Evolutionary conservation across 2,797 vertebrate genomes (phyloP), one percentile per base, ranked within the genome.

Genomic region (Crocidura indochinensis): DNA sequence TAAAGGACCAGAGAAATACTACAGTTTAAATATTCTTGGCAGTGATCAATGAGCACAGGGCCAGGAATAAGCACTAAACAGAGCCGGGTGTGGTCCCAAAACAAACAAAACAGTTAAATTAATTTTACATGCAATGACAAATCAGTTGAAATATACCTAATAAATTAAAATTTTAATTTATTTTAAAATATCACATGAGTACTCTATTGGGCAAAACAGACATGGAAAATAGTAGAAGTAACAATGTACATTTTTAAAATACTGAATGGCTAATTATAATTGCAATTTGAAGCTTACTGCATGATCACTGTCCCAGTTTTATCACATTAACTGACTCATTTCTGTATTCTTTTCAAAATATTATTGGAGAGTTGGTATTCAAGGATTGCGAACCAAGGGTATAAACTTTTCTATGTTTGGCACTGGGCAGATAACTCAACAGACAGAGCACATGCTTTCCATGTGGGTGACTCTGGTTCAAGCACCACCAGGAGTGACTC

Each of bases 161-260:
- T 76, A 24, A 69, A 87, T 73, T 88, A n/a, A 68, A 65, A 81
- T 51, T 73, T 79, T 75, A 71, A 74, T 60, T 78, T 78, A 74
- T 92, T 74, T 62, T 2, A 73, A 74, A 74, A 78, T 56, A 31
- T 29, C 88, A 51, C 5, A 38, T 38, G 31, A 10, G 51, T 51
- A 46, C 27, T 62, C 9, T n/a, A 11, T 51, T 78, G 79, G 17
- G 79, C 15, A 69, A 27, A 38, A 91, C 10, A 67, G 56, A 67
- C 73, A 83, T 82, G 87, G 78, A 68, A 82, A 20, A 60, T 22
- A 69, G 46, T 69, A 46, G 84, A 80, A 68, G 22, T 53, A 44
- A 69, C 79, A 68, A 69, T 2, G 0, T 38, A 87, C 64, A 67
- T 65, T 31, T 56, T 62, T 77, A 19, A 92, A 79, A n/a, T 88